Conservation (phyloP, 2,797 vertebrate genomes). For the Hydrophis major region DNA sequence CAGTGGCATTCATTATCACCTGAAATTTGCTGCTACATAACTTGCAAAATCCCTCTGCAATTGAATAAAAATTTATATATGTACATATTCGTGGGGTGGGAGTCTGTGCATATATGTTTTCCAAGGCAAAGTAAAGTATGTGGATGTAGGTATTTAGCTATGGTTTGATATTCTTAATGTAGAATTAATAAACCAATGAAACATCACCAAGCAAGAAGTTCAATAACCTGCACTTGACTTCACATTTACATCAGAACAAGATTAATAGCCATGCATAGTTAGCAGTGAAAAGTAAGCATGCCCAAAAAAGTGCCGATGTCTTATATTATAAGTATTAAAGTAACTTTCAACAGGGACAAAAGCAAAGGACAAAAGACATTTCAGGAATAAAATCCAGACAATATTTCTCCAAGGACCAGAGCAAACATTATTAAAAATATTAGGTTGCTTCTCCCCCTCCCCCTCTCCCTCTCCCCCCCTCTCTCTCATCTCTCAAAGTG, state of each 20-base stretch:
- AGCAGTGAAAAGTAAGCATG: neutral
- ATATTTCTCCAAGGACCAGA: constrained; percentile 1
- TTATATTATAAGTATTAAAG: neutral
- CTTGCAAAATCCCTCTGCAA: neutral
- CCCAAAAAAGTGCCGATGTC: neutral
- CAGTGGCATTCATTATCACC: neutral
- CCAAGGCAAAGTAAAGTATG: neutral
- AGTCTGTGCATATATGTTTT: neutral
- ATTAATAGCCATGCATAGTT: neutral
- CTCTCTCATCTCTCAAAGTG: neutral
- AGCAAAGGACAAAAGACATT: neutral
- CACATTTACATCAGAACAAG: neutral
- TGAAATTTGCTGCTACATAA: neutral
- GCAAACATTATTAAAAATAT: neutral
- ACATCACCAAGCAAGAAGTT: neutral
- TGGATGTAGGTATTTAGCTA: neutral
- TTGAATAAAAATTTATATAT: neutral
- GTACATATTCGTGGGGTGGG: neutral
- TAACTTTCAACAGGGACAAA: neutral
- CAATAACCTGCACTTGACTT: neutral
- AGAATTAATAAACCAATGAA: neutral
- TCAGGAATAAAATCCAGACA: neutral
- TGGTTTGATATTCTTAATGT: neutral
- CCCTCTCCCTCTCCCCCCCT: no score
- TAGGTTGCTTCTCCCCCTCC: neutral